A percentile compares a stretch with the other conserved stretches of the same genome.
These are phyloP conservation scores for Girardinus metallicus DNA, from an alignment of 2,797 vertebrate genomes.

Conservation along the genomic window DNA sequence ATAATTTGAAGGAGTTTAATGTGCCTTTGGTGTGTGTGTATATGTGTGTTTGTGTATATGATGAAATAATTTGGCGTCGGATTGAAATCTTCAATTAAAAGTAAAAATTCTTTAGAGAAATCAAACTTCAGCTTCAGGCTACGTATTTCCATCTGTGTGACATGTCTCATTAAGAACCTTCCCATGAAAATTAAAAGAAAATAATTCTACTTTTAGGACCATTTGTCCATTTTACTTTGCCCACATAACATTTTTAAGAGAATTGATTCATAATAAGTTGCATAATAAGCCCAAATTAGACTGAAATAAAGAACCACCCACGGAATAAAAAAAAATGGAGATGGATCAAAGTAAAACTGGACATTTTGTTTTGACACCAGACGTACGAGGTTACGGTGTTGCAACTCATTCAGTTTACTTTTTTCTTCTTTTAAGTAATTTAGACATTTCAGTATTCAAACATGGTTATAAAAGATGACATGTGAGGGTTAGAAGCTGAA, in stretches of 20 bases:
- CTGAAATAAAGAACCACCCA: not conserved
- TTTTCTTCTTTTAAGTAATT: not conserved
- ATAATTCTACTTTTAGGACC: not conserved
- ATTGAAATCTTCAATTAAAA: conserved; percentile 8
- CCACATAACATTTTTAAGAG: not conserved
- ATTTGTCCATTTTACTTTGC: not conserved
- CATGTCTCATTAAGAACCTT: conserved; percentile 5
- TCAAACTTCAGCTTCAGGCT: not conserved
- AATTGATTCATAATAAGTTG: not conserved
- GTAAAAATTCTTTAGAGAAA: conserved; percentile 3
- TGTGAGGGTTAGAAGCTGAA: not conserved
- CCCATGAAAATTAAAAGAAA: not conserved
- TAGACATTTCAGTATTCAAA: not conserved
- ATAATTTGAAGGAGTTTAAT: not conserved
- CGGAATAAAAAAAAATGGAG: not conserved
- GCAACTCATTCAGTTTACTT: not conserved
- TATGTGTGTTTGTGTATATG: not conserved
- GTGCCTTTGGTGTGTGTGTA: not conserved
- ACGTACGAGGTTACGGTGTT: not conserved
- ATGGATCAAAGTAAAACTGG: not conserved
- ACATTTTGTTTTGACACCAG: not conserved
- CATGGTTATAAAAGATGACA: not conserved
- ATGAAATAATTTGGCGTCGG: not conserved
- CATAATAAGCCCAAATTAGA: not conserved
- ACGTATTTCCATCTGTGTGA: not conserved